Evolutionary conservation across 2,113 vertebrate species (phyloP), one percentile per base, ranked within the genome.

Genomic region (Hemiscyllium ocellatum): DNA sequence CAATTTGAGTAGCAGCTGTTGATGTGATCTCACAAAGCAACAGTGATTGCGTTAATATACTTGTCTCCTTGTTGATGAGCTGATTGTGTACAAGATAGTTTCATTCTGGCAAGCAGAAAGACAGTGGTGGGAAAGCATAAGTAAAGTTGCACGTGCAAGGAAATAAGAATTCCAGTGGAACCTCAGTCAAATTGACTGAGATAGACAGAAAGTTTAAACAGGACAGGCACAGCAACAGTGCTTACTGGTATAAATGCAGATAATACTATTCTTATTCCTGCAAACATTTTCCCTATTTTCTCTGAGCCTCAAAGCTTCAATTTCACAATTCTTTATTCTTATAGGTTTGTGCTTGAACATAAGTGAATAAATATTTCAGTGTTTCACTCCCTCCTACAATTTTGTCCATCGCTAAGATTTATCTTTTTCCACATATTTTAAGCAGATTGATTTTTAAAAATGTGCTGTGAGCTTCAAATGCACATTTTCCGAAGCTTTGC

Each of bases 31-130:
- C 91, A 94, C 91, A 94, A 94, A 94, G 91, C 66, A 69, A 7
- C 66, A 94, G 66, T 94, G 91, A 94, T 94, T 94, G 91, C n/a
- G 65, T 94, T 94, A 94, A 94, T 69, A 69, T 66, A 69, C 65
- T 65, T 94, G 90, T 42, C 33, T 94, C 91, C 56, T 68, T 68
- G 91, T 94, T 94, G 66, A 69, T 94, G 91, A 94, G 91, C 66
- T 42, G 91, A 94, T 94, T 94, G 91, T 47, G 37, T 94, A 47
- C 91, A 68, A 69, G 66, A 70, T 47, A 42, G 66, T 42, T 94
- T 42, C 10, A 0, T 69, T 94, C 47, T 94, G 61, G 50, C 65
- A 94, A 72, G 47, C 33, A 17, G 4, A 4, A 52, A 3, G 69
- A 33, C 20, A 47, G 68, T 95, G 94, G 52, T 76, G 94, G 13